Evolutionary conservation across 2,888 invertebrate genomes (phyloP), one percentile per base, ranked within the genome.

Genomic region (Ichneumoninae sp.): DNA sequence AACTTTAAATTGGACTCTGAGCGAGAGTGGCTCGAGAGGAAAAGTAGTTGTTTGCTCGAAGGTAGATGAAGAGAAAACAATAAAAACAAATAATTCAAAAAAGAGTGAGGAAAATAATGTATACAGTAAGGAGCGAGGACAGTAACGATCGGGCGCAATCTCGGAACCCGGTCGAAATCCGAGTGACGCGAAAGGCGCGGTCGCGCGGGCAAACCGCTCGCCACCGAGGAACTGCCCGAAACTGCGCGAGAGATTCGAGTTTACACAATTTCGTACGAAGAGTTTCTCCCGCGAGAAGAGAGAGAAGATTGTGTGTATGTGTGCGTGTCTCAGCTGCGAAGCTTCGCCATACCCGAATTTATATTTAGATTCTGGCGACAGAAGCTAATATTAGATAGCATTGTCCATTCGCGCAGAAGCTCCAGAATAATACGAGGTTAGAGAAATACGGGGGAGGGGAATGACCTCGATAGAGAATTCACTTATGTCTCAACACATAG

Each of bases 331-430:
- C 80, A 77, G 83, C 80, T 80, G 77, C 72, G 70, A 79, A 50
- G 57, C 65, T 80, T 57, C 44, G 68, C 26, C 78, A 60, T 62
- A 60, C 68, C 65, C 69, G 40, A 68, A 80, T 76, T 77, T 84
- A 84, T 84, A 84, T 84, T 84, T 81, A 75, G 84, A 71, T 26
- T 72, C 81, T 76, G 72, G 84, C 78, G 81, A 81, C 84, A 81
- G 60, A 54, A 69, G 78, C 81, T 81, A 84, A 84, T 84, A 84
- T 81, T 84, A 81, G 84, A 84, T 81, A 75, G 57, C 81, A 84
- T 84, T 84, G 84, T 84, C 81, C 78, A 81, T 78, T 75, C 60
- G 50, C 65, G 60, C 36, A 65, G 80, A 40, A 66, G 62, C 69
- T 84, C 70, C 72, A 52, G 74, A 75, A 81, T 76, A 80, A 80